Evolutionary conservation across 92 coral and sea anemone genomes (phyloP).

Genomic region (Zoanthus gigantus): DNA sequence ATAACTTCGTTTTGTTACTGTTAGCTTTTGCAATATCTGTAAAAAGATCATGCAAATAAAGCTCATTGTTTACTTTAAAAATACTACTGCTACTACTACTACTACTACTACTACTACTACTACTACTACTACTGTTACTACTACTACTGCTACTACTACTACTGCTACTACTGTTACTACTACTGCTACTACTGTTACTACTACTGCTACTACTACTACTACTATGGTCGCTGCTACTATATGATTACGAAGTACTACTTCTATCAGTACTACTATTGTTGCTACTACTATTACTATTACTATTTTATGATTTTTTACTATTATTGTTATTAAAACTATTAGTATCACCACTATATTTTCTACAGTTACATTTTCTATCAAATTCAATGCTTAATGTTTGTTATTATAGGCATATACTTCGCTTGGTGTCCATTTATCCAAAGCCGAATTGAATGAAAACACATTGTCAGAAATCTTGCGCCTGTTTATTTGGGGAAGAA

Average conservation of each 20-base stretch:
- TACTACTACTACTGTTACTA: background rate
- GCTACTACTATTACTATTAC: background rate
- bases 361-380: too few species aligned
- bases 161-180: background rate
- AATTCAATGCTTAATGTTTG: too few species aligned
- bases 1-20: too few species aligned
- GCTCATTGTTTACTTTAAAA: too few species aligned
- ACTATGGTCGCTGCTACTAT: background rate
- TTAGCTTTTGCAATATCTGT: too few species aligned
- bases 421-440: constrained; percentile 86
- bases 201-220: background rate
- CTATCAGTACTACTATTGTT: background rate
- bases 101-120: background rate
- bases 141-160: background rate
- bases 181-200: background rate
- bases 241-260: background rate
- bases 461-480: constrained; percentile 89
- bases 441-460: constrained; percentile 92
- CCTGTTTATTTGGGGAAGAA: constrained; percentile 85
- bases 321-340: too few species aligned
- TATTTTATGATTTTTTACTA: too few species aligned
- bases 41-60: too few species aligned
- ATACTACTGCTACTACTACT: too few species aligned
- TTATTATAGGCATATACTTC: constrained; percentile 81
- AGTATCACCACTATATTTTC: too few species aligned